Evolutionary conservation across 2,797 vertebrate genomes (phyloP).

Genomic region (Amazonetta brasiliensis): DNA sequence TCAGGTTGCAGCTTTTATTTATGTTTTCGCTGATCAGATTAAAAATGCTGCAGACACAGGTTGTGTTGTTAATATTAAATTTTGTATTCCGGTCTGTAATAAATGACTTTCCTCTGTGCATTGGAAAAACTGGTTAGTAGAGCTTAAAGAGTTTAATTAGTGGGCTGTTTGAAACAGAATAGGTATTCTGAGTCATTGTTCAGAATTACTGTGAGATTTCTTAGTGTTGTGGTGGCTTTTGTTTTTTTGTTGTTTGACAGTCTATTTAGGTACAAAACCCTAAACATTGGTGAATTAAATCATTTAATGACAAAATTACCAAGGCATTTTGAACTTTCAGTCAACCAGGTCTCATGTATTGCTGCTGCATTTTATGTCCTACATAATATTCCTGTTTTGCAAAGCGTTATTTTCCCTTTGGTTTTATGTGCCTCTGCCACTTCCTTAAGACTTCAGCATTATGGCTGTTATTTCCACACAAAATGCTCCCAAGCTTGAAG

Average conservation of each 20-base stretch:
- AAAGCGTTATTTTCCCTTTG: not conserved
- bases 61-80: slow-evolving; percentile 79
- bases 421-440: not conserved
- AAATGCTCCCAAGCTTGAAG: not conserved
- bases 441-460: not conserved
- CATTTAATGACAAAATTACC: slow-evolving; percentile 65
- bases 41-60: slow-evolving; percentile 74
- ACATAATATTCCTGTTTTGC: slow-evolving; percentile 1
- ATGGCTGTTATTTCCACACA: not conserved
- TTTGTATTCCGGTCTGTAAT: slow-evolving; percentile 77
- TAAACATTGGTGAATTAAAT: slow-evolving; percentile 52
- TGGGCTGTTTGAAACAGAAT: slow-evolving; percentile 73
- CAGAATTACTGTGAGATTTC: slow-evolving; percentile 68
- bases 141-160: slow-evolving; percentile 81
- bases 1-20: slow-evolving; percentile 65
- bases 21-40: slow-evolving; percentile 75
- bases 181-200: slow-evolving; percentile 74
- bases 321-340: slow-evolving; percentile 31
- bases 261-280: slow-evolving; percentile 16
- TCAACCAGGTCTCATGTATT: slow-evolving; percentile 1
- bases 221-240: slow-evolving; percentile 50
- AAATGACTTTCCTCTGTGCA: slow-evolving; percentile 75
- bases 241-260: not conserved
- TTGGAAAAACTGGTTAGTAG: slow-evolving; percentile 78
- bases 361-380: not conserved